phyloP scores from a whole-genome alignment of 2,113 vertebrate genomes.

The Antennarius striatus region DNA sequence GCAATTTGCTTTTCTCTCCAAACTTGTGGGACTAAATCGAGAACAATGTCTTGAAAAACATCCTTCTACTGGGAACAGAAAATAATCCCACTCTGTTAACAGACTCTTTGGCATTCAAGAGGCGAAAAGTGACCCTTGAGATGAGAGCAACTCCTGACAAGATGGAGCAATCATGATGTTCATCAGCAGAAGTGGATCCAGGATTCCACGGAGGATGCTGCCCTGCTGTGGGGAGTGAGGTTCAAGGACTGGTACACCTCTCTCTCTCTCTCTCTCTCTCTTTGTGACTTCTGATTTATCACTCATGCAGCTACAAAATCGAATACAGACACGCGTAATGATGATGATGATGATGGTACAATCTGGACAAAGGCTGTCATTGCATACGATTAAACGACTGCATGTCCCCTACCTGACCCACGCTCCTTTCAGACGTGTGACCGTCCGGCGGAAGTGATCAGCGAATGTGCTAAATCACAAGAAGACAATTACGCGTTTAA shows the following conservation, averaged over 20 bases:
- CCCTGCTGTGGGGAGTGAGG: conserved; percentile 38
- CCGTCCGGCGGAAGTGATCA: neutral
- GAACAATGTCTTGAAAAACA: neutral
- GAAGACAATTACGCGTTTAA: neutral
- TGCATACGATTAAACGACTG: conserved; percentile 47
- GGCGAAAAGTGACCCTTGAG: conserved; percentile 24
- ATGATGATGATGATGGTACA: conserved; percentile 44
- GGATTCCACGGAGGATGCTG: conserved; percentile 26
- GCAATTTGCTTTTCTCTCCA: neutral
- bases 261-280: conserved; percentile 18
- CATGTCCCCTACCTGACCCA: conserved; percentile 43
- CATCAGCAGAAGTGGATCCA: conserved; percentile 39
- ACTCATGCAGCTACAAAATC: conserved; percentile 36
- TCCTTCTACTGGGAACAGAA: neutral
- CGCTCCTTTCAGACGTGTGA: neutral
- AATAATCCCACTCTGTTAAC: neutral
- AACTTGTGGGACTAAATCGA: neutral
- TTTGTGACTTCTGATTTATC: conserved; percentile 36
- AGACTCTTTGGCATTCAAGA: conserved; percentile 17
- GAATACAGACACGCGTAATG: conserved; percentile 48
- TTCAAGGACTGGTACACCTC: conserved; percentile 59
- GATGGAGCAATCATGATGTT: conserved; percentile 19
- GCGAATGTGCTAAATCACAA: neutral
- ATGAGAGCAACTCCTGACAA: conserved; percentile 8
- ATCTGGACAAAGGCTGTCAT: conserved; percentile 44